Percentiles rank a stretch among this genome's conserved stretches.
phyloP scores from a whole-genome alignment of 2,113 vertebrate genomes.

The Platysternon megacephalum region DNA sequence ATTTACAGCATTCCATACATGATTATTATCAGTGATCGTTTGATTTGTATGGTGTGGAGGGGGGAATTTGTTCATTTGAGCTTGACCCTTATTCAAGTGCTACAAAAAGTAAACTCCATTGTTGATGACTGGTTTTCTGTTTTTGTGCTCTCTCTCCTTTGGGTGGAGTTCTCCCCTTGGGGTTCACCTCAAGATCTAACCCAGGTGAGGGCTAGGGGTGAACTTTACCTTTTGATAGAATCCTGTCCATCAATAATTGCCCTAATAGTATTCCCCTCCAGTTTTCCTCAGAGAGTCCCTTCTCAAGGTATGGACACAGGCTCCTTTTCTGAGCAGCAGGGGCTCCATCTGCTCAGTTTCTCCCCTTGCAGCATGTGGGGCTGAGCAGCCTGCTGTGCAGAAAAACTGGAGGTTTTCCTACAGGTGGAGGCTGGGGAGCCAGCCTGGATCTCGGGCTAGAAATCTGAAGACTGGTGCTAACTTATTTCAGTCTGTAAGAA shows the following conservation, averaged over 20 bases:
- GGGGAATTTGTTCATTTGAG: not conserved
- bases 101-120: not conserved
- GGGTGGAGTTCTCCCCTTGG: not conserved
- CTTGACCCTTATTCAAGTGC: not conserved
- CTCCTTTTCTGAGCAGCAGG: not conserved
- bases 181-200: not conserved
- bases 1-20: not conserved
- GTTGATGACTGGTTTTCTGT: fast-evolving
- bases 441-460: not conserved
- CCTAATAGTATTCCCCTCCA: too few relatives aligned
- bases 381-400: not conserved
- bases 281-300: too few relatives aligned
- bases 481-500: not conserved
- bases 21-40: not conserved
- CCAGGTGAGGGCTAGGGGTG: too few relatives aligned
- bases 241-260: too few relatives aligned
- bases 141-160: not conserved
- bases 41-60: not conserved
- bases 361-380: not conserved
- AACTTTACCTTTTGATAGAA: too few relatives aligned
- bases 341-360: not conserved
- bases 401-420: not conserved
- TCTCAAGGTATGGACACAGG: not conserved
- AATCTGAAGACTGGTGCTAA: not conserved
- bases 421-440: not conserved